phyloP scores from a whole-genome alignment of 2,797 vertebrate genomes.

The Rhynchotus rufescens region DNA sequence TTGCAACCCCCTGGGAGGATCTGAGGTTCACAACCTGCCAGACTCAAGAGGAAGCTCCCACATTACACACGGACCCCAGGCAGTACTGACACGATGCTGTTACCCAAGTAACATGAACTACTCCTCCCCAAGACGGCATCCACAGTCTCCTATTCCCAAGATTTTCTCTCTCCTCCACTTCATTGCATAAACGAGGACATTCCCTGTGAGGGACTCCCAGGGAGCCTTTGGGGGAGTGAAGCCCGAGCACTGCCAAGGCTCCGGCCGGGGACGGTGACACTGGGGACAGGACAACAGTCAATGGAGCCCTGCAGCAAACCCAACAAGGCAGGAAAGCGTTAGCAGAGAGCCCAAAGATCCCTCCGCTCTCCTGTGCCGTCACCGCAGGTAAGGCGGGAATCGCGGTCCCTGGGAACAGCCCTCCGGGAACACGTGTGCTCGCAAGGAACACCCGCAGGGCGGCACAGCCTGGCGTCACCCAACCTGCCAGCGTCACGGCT shows the following conservation, averaged over 20 bases:
- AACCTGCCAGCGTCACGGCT: slow-evolving; percentile 24
- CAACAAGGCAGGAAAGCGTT: rapidly evolving
- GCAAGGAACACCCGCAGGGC: background rate
- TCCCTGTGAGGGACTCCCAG: background rate
- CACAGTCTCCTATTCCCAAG: background rate
- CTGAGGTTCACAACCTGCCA: background rate
- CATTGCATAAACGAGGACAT: background rate
- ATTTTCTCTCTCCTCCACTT: background rate
- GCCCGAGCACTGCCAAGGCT: rapidly evolving
- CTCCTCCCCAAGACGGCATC: background rate
- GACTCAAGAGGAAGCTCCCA: background rate
- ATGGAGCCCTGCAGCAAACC: rapidly evolving
- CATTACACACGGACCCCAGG: background rate
- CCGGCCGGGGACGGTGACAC: rapidly evolving
- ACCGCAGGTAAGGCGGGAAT: background rate
- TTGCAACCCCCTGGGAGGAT: background rate
- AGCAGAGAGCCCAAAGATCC: background rate
- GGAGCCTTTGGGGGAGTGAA: rapidly evolving
- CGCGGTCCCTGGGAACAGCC: background rate
- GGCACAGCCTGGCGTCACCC: background rate
- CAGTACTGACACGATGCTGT: background rate
- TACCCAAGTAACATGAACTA: background rate
- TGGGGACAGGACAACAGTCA: background rate
- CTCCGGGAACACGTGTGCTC: background rate
- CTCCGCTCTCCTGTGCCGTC: background rate